Conservation (phyloP, 2,888 invertebrate species). For the Archips xylosteana region DNA sequence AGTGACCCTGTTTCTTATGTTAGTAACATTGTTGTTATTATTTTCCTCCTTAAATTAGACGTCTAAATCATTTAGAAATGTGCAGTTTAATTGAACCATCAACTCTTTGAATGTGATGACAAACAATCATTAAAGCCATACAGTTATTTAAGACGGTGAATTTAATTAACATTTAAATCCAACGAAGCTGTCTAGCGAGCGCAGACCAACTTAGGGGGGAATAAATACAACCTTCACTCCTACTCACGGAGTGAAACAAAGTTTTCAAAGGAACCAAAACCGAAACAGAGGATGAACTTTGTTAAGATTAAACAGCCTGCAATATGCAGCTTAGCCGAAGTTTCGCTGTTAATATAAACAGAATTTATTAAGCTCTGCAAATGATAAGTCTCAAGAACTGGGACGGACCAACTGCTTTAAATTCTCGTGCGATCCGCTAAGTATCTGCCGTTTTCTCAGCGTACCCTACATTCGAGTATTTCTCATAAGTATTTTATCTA, state of each 20-base stretch:
- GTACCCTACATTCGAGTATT: constrained; percentile 41
- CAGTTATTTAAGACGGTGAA: neutral
- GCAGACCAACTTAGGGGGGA: neutral
- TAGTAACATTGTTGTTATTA: no score
- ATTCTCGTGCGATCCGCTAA: constrained; percentile 43
- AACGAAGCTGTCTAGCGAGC: neutral
- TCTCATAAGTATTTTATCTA: constrained; percentile 43
- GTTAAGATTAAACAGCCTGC: constrained; percentile 41
- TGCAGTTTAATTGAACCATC: no score
- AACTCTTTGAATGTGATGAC: no score
- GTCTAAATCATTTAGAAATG: no score
- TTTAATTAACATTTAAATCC: constrained; percentile 1
- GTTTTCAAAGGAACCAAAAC: constrained; percentile 30
- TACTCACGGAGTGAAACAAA: constrained; percentile 29
- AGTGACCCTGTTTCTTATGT: no score
- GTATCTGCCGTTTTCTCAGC: constrained; percentile 37
- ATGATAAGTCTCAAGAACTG: constrained; percentile 40
- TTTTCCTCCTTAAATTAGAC: no score
- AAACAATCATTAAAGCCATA: no score
- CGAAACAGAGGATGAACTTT: constrained; percentile 34
- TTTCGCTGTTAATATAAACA: constrained; percentile 42
- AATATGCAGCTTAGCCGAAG: constrained; percentile 39
- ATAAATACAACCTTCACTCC: constrained; percentile 6
- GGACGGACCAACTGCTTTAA: constrained; percentile 41
- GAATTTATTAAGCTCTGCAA: constrained; percentile 41